Evolutionary conservation across 2,113 vertebrate species (phyloP).

Genomic region (Lepus europaeus): DNA sequence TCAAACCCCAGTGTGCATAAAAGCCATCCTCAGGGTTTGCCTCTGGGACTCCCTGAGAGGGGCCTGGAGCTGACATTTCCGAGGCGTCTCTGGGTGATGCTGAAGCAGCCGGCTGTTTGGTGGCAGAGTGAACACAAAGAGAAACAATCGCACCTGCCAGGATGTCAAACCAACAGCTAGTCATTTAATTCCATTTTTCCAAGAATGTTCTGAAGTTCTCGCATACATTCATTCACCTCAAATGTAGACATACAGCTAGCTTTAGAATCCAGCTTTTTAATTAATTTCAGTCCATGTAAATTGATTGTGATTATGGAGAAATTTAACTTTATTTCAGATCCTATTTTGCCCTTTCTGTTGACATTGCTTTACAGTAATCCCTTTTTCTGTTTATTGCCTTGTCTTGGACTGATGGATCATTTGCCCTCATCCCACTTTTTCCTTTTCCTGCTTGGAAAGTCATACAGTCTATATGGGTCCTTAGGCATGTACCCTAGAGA

Average conservation of each 20-base stretch:
- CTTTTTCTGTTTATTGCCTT: neutral
- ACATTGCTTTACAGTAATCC: neutral
- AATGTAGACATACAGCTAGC: no score
- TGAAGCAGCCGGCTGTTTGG: neutral
- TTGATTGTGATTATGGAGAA: neutral
- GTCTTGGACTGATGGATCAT: neutral
- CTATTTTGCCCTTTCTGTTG: neutral
- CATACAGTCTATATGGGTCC: neutral
- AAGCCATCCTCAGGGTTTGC: neutral
- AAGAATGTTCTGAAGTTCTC: no score
- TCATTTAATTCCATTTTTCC: no score
- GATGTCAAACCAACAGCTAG: neutral
- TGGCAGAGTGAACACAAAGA: slow-evolving; percentile 3
- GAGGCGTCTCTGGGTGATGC: neutral
- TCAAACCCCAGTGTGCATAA: neutral
- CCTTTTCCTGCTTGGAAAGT: slow-evolving; percentile 15
- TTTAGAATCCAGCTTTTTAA: no score
- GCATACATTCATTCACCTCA: no score
- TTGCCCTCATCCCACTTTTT: neutral
- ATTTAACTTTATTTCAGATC: neutral
- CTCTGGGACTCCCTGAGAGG: neutral
- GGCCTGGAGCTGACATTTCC: neutral
- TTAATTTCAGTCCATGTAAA: neutral
- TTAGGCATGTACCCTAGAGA: neutral
- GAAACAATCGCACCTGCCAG: neutral